phyloP scores from a whole-genome alignment of 2,113 vertebrate species.

The Salvelinus namaycush region DNA sequence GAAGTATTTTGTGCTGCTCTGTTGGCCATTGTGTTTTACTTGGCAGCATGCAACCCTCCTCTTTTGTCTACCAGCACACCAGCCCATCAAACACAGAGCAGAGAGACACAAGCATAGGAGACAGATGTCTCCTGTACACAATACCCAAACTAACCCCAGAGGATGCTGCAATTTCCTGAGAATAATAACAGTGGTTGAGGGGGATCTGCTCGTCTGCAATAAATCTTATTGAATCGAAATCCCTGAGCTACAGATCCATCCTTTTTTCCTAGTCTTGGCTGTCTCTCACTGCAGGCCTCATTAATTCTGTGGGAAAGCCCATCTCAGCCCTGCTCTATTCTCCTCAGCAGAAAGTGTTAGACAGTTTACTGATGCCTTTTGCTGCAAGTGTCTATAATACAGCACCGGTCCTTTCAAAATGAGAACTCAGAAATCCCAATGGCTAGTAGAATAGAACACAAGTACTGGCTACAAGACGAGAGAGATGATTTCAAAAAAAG shows the following conservation, averaged over 20 bases:
- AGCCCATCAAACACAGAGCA: constrained; percentile 2
- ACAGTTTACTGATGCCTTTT: constrained; percentile 34
- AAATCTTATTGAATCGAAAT: constrained; percentile 49
- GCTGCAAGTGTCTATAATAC: not conserved
- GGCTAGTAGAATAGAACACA: not conserved
- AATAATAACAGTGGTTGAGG: constrained; percentile 34
- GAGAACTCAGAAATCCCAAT: constrained; percentile 17
- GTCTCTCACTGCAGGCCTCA: constrained; percentile 36
- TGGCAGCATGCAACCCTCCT: not conserved
- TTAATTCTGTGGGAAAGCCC: constrained; percentile 42
- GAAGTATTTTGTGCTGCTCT: not conserved
- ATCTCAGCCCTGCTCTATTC: constrained; percentile 40
- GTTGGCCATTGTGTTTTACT: not conserved
- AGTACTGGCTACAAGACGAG: too few relatives aligned
- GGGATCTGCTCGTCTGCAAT: constrained; percentile 31
- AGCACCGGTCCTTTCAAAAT: not conserved
- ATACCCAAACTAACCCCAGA: constrained; percentile 26
- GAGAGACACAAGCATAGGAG: not conserved
- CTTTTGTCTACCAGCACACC: not conserved
- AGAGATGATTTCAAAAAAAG: too few relatives aligned
- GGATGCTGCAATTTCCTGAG: constrained; percentile 30
- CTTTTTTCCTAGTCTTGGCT: constrained; percentile 21
- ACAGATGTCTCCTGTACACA: constrained; percentile 27
- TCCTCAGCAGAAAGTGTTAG: constrained; percentile 2
- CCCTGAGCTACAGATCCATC: constrained; percentile 34